Evolutionary conservation across 2,888 invertebrate genomes (phyloP), one percentile per base, ranked within the genome.

Genomic region (Tortrix viridana): DNA sequence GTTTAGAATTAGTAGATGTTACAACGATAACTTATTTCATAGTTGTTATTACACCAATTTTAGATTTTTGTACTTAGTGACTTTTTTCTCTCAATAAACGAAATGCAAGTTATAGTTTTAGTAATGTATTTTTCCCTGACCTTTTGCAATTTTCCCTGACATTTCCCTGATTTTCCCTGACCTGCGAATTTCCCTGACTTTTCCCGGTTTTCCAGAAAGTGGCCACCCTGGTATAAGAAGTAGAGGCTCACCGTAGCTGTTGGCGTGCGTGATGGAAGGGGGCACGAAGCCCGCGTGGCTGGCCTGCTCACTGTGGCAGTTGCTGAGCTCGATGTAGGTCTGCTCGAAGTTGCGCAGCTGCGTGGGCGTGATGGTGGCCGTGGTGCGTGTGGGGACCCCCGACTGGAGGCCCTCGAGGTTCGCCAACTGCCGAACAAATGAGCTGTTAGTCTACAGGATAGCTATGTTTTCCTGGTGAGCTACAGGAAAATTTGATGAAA

Each of bases 271-370:
- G 84, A 93, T 90, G 63, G 94, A 92, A 22, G 98, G 98, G 65
- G 98, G 98, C 69, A 98, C 98, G 86, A 98, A 98, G 69, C 98
- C 97, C 65, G 98, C 98, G 93, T 98, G 97, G 88, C 95, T 96
- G 76, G 96, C 77, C 93, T 94, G 84, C 94, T 96, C 85, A 93
- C 94, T 95, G 72, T 95, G 94, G 80, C 94, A 94, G 89, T 96
- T 96, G 86, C 96, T 96, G 80, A 97, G 92, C 92, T 98, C 97
- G 81, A 96, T 95, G 89, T 98, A 97, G 1, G 97, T 96, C 86
- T 98, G 97, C 92, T 98, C 98, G 88, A 98, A 97, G 92, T 95
- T 96, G 78, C 97, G 95, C 83, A 98, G 92, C 75, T 98, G 98
- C 50, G 98, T 98, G 69, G 98, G 98, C 72, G 98, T 98, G 77